phyloP scores from a whole-genome alignment of 2,113 vertebrate species.

The Cephalopterus ornatus region DNA sequence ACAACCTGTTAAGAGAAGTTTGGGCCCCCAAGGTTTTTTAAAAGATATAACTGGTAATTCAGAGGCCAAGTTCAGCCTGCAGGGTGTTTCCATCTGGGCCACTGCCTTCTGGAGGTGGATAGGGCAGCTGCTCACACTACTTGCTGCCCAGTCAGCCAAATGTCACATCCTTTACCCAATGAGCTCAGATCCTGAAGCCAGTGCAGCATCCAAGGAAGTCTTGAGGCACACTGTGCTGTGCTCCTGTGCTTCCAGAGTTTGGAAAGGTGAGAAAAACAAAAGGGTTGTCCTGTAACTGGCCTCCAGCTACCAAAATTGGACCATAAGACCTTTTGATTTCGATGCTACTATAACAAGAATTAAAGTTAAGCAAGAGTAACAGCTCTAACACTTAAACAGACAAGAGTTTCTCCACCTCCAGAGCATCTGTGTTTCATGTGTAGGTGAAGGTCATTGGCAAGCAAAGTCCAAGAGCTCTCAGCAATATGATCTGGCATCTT shows the following conservation, averaged over 20 bases:
- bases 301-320: neutral
- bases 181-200: neutral
- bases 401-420: neutral
- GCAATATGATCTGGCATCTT: neutral
- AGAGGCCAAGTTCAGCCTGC: neutral
- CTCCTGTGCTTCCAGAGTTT: neutral
- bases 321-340: neutral
- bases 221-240: neutral
- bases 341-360: neutral
- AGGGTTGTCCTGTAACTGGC: neutral
- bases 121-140: neutral
- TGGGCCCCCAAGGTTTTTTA: neutral
- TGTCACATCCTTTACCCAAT: neutral
- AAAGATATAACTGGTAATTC: neutral
- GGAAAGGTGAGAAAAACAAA: neutral
- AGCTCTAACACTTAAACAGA: neutral
- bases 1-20: neutral
- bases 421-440: neutral
- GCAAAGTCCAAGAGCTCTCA: neutral
- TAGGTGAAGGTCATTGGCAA: neutral
- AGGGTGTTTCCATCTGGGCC: neutral
- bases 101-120: neutral
- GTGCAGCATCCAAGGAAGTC: neutral
- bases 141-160: neutral
- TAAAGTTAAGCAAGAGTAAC: neutral